These are phyloP conservation scores for Cryptus viduatorius DNA, from an alignment of 2,888 invertebrate genomes.

Conservation along the genomic window DNA sequence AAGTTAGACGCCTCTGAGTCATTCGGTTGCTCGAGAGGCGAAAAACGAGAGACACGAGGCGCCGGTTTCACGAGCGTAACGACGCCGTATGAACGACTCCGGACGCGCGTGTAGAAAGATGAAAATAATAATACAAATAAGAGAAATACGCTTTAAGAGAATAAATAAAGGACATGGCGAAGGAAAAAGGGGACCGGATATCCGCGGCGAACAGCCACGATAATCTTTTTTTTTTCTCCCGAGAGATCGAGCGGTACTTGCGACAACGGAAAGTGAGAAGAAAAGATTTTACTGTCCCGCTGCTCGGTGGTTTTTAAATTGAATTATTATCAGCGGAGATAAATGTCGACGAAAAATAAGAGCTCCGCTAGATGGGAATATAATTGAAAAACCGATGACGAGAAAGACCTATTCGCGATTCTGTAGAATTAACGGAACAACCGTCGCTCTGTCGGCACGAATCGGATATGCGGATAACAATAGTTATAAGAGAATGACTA, in stretches of 20 bases:
- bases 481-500: background rate
- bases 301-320: background rate
- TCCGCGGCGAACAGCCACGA: conserved; percentile 42
- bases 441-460: no score
- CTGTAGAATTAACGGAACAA: background rate
- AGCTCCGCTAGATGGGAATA: no score
- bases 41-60: conserved; percentile 13
- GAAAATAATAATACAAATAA: conserved; percentile 21
- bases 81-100: conserved; percentile 28
- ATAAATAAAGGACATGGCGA: conserved; percentile 4
- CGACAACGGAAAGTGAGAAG: conserved; percentile 22
- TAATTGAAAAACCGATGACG: no score
- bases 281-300: background rate
- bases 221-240: conserved; percentile 33
- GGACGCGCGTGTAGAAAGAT: background rate
- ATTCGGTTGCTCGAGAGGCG: conserved; percentile 42
- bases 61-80: conserved; percentile 53
- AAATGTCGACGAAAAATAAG: background rate
- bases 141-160: background rate
- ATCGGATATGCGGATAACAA: background rate
- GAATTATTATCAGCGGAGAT: background rate
- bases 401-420: no score
- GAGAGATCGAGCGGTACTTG: conserved; percentile 31
- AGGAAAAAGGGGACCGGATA: conserved; percentile 58
- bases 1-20: conserved; percentile 38